Percentiles rank a stretch among this genome's conserved stretches.
Evolutionary conservation across 2,797 vertebrate species (phyloP).

Genomic region (Microctenopoma stevenorrisi): DNA sequence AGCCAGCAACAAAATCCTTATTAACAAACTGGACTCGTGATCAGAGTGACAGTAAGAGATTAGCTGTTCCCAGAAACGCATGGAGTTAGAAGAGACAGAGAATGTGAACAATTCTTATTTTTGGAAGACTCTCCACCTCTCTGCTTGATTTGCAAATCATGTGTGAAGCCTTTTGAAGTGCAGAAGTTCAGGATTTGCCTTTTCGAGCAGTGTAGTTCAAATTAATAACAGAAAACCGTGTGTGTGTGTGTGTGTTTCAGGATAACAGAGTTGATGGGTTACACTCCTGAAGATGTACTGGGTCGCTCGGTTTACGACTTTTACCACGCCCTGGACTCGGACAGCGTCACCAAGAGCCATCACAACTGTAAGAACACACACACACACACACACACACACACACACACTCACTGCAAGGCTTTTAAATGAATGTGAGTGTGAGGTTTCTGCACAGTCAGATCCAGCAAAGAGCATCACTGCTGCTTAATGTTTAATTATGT

Average conservation of each 20-base stretch:
- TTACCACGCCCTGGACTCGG: conserved; percentile 94
- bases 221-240: neutral
- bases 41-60: conserved; percentile 46
- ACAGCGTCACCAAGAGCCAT: conserved; percentile 95
- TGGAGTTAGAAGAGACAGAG: conserved; percentile 3
- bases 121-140: conserved; percentile 26
- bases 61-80: conserved; percentile 44
- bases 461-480: too few relatives aligned
- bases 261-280: conserved; percentile 94
- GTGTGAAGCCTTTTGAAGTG: conserved; percentile 54
- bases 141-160: conserved; percentile 35
- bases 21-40: conserved; percentile 46
- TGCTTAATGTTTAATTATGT: neutral
- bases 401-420: neutral
- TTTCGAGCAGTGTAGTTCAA: neutral
- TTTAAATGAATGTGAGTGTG: neutral
- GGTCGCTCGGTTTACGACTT: conserved; percentile 96
- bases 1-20: conserved; percentile 35
- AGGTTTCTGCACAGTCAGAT: too few relatives aligned
- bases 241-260: conserved; percentile 75
- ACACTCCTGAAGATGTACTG: conserved; percentile 93
- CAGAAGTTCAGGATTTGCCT: conserved; percentile 17
- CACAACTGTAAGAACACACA: conserved; percentile 88
- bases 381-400: neutral
- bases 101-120: conserved; percentile 42